These are phyloP conservation scores for Poecilobothrus nobilitatus DNA, from an alignment of 2,888 invertebrate genomes.

Conservation along the genomic window DNA sequence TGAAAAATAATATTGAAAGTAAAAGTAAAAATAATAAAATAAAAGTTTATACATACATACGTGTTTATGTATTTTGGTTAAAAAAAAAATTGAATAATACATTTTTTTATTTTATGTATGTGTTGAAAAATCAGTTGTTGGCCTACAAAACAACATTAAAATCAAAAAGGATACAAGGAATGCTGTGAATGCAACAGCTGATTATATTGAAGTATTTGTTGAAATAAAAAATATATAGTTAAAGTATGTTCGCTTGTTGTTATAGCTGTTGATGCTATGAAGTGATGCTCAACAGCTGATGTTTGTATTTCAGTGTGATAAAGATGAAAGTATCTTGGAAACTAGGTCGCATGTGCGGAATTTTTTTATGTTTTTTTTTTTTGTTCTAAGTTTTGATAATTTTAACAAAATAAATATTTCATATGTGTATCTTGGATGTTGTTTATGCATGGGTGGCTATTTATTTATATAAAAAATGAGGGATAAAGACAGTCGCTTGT, in stretches of 20 bases:
- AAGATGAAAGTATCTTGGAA: slow-evolving; percentile 10
- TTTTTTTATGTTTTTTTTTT: slow-evolving; percentile 10
- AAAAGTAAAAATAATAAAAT: not conserved
- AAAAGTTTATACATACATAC: not conserved
- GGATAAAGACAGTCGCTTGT: too few species aligned
- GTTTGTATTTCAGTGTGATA: not conserved
- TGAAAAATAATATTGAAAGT: not conserved
- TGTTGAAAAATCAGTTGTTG: too few species aligned
- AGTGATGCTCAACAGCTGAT: slow-evolving; percentile 14
- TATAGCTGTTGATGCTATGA: too few species aligned
- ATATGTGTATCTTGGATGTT: not conserved
- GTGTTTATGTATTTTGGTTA: too few species aligned
- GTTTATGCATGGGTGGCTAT: not conserved
- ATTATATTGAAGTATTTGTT: not conserved
- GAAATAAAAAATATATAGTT: too few species aligned
- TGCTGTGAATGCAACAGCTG: not conserved
- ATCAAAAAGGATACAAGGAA: too few species aligned
- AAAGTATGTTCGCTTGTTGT: not conserved
- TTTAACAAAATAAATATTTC: not conserved
- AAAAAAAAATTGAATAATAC: too few species aligned
- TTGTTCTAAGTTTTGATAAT: not conserved
- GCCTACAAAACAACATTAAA: too few species aligned
- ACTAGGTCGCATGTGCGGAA: slow-evolving; percentile 18
- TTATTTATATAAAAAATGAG: too few species aligned
- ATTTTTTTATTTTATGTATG: too few species aligned